These are phyloP conservation scores for Ascidia mentula DNA, from an alignment of 23 tunicate genomes.

Conservation along the genomic window DNA sequence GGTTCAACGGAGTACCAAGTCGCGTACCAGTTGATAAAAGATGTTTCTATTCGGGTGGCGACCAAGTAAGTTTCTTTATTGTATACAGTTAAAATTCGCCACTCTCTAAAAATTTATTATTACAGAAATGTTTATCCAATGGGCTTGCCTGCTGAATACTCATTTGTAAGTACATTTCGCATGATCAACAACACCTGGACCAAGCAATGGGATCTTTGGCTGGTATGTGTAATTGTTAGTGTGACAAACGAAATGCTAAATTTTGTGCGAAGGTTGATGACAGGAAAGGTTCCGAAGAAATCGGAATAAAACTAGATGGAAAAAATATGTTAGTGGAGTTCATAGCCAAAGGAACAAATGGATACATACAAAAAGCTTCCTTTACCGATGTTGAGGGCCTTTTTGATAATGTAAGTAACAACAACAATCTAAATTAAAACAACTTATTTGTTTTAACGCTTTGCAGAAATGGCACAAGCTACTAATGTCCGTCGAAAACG, in stretches of 20 bases:
- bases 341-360: slow-evolving; percentile 2
- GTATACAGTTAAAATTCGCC: too few species aligned
- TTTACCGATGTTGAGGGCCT: slow-evolving; percentile 3
- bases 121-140: slow-evolving; percentile 38
- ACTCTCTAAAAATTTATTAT: slow-evolving; percentile 1
- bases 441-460: neutral
- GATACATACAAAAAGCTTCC: slow-evolving; percentile 19
- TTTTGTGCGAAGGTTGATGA: slow-evolving; percentile 40
- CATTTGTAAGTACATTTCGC: slow-evolving; percentile 58
- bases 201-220: slow-evolving; percentile 60
- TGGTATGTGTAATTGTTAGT: slow-evolving; percentile 35
- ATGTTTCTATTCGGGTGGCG: slow-evolving; percentile 14
- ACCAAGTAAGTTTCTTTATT: slow-evolving; percentile 8
- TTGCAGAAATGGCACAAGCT: slow-evolving; percentile 58
- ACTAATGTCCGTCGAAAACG: slow-evolving; percentile 27
- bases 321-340: slow-evolving; percentile 28
- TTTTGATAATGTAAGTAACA: slow-evolving; percentile 49
- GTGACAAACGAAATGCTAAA: neutral
- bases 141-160: slow-evolving; percentile 49
- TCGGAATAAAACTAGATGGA: slow-evolving; percentile 36
- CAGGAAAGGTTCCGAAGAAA: slow-evolving; percentile 15
- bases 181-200: slow-evolving; percentile 12
- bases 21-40: slow-evolving; percentile 21
- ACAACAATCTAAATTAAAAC: neutral
- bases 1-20: slow-evolving; percentile 52